Conservation (phyloP, 2,797 vertebrate species). For the Streptopelia turtur region DNA sequence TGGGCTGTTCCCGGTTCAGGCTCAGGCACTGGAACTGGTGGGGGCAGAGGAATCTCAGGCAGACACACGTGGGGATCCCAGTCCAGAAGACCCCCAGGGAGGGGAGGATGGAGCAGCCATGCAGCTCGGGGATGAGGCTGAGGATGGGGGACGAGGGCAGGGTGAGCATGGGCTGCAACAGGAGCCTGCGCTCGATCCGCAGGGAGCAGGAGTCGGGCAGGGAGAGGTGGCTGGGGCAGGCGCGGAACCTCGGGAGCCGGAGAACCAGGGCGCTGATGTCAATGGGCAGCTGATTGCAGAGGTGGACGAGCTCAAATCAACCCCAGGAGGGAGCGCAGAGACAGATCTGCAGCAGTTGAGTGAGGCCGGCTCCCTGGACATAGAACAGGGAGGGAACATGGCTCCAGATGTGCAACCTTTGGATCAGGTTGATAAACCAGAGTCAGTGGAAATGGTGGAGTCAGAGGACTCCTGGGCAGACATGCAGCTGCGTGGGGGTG, state of each 20-base stretch:
- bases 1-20: neutral
- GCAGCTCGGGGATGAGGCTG: neutral
- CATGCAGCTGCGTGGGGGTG: rapidly evolving
- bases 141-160: neutral
- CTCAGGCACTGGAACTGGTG: neutral
- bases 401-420: neutral
- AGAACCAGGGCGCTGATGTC: too few species aligned
- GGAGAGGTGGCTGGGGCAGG: neutral
- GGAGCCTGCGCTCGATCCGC: neutral
- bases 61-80: rapidly evolving
- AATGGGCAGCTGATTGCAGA: neutral
- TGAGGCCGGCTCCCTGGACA: rapidly evolving
- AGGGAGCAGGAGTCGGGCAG: neutral
- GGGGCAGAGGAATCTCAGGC: neutral
- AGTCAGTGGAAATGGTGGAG: neutral
- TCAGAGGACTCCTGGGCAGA: neutral
- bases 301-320: neutral
- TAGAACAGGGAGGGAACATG: neutral
- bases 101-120: rapidly evolving
- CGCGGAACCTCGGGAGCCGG: neutral
- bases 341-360: neutral
- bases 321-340: neutral
- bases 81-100: rapidly evolving
- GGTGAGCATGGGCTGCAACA: neutral
- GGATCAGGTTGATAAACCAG: neutral